phyloP scores from a whole-genome alignment of 2,888 invertebrate species.

The Macaria liturata region DNA sequence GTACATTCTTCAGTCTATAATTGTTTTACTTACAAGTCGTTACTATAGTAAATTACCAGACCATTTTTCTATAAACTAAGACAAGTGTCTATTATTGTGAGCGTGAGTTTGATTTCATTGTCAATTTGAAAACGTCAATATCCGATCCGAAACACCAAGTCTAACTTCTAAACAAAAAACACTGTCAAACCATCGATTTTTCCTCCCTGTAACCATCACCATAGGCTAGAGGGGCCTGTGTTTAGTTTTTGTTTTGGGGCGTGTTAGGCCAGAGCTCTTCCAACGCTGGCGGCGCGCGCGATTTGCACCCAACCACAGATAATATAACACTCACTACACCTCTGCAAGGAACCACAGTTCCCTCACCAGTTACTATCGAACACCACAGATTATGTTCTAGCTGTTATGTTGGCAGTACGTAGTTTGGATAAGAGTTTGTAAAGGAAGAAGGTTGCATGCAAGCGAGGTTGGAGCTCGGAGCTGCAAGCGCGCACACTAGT shows the following conservation, averaged over 20 bases:
- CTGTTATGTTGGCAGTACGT: constrained; percentile 1
- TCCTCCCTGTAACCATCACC: too few relatives aligned
- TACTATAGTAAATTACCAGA: too few relatives aligned
- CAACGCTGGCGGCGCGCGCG: constrained; percentile 68
- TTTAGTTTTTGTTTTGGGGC: constrained; percentile 56
- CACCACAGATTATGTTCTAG: constrained; percentile 1
- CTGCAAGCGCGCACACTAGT: constrained; percentile 53
- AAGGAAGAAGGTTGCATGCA: constrained; percentile 49
- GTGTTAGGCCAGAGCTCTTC: constrained; percentile 53
- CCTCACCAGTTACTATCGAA: neutral
- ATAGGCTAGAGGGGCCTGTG: constrained; percentile 27
- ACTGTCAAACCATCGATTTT: too few relatives aligned
- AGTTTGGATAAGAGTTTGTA: neutral
- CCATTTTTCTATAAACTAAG: too few relatives aligned
- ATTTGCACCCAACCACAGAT: constrained; percentile 65
- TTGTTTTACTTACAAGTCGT: too few relatives aligned
- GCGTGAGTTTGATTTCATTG: too few relatives aligned
- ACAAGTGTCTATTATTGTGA: too few relatives aligned
- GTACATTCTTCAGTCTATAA: too few relatives aligned
- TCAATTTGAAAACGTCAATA: too few relatives aligned
- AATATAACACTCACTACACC: neutral
- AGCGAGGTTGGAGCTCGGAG: constrained; percentile 59
- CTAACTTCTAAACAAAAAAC: too few relatives aligned
- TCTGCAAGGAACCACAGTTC: constrained; percentile 63
- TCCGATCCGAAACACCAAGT: too few relatives aligned